A percentile compares a stretch with the other conserved stretches of the same genome.
Conservation (phyloP, 2,113 vertebrate genomes). For the Leucoraja erinaceus region DNA sequence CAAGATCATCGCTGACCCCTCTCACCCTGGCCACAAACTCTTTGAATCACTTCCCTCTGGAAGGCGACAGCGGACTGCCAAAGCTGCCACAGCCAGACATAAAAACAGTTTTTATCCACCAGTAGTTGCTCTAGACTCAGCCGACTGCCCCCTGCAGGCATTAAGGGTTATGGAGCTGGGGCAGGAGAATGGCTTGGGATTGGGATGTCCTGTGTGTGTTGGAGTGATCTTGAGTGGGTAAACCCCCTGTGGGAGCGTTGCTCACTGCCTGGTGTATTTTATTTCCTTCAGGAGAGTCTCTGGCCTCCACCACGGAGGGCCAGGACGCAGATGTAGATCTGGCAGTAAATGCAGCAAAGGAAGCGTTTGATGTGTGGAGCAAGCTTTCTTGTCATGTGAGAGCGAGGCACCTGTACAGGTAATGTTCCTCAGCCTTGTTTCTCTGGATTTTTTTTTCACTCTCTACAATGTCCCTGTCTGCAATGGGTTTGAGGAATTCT, state of each 20-base stretch:
- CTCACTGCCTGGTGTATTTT: background rate
- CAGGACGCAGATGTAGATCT: slow-evolving; percentile 43
- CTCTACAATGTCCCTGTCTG: background rate
- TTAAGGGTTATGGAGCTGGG: background rate
- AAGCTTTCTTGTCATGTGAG: slow-evolving; percentile 44
- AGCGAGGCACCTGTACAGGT: slow-evolving; percentile 55
- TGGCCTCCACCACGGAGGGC: slow-evolving; percentile 52
- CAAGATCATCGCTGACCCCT: too few species aligned
- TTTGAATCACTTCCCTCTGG: too few species aligned
- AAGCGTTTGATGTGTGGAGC: slow-evolving; percentile 46
- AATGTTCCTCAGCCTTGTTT: background rate
- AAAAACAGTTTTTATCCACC: too few species aligned
- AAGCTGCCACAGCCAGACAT: too few species aligned
- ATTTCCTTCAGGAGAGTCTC: slow-evolving; percentile 46
- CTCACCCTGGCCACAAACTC: too few species aligned
- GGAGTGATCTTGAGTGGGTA: background rate
- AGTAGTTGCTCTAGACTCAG: too few species aligned
- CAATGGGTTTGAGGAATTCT: background rate
- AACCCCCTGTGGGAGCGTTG: background rate
- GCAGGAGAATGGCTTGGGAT: background rate
- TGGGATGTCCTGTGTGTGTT: background rate
- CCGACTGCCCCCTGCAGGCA: too few species aligned
- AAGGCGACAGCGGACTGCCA: too few species aligned
- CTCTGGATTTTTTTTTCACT: too few species aligned
- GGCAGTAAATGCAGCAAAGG: slow-evolving; percentile 44